phyloP scores from a whole-genome alignment of 2,797 vertebrate genomes.

The Diceros bicornis region DNA sequence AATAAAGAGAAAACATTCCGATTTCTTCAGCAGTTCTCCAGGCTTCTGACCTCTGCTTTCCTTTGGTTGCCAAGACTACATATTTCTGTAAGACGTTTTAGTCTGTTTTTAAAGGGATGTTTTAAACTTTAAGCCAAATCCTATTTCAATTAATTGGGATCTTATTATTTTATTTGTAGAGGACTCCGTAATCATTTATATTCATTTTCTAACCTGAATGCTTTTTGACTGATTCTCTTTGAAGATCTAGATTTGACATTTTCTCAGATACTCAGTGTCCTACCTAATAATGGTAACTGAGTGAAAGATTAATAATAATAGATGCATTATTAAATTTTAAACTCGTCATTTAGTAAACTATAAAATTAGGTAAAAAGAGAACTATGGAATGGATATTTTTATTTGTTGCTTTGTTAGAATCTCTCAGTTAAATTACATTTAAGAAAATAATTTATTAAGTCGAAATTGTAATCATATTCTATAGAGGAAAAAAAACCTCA shows the following conservation, averaged over 20 bases:
- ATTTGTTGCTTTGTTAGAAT: constrained; percentile 62
- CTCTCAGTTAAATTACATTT: constrained; percentile 49
- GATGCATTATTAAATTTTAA: constrained; percentile 76
- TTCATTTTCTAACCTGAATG: constrained; percentile 43
- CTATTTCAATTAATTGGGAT: background rate
- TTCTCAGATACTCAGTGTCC: constrained; percentile 55
- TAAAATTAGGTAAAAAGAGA: constrained; percentile 55
- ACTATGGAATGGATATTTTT: constrained; percentile 33
- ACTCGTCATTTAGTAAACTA: constrained; percentile 62
- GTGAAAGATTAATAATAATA: constrained; percentile 55
- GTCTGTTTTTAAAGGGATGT: constrained; percentile 64
- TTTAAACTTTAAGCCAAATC: constrained; percentile 51
- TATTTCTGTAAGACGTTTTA: constrained; percentile 92
- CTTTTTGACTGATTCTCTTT: constrained; percentile 13
- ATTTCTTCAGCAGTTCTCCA: constrained; percentile 93
- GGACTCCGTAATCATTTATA: constrained; percentile 34
- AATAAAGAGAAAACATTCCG: constrained; percentile 90
- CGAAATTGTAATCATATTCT: constrained; percentile 50
- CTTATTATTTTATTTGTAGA: constrained; percentile 30
- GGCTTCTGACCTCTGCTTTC: constrained; percentile 94
- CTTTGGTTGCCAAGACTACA: constrained; percentile 95
- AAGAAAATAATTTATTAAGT: constrained; percentile 62
- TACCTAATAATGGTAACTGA: constrained; percentile 35
- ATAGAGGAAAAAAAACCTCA: background rate
- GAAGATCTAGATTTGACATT: constrained; percentile 64